These are phyloP conservation scores for Cariama cristata DNA, from an alignment of 2,113 vertebrate genomes.

Conservation along the genomic window DNA sequence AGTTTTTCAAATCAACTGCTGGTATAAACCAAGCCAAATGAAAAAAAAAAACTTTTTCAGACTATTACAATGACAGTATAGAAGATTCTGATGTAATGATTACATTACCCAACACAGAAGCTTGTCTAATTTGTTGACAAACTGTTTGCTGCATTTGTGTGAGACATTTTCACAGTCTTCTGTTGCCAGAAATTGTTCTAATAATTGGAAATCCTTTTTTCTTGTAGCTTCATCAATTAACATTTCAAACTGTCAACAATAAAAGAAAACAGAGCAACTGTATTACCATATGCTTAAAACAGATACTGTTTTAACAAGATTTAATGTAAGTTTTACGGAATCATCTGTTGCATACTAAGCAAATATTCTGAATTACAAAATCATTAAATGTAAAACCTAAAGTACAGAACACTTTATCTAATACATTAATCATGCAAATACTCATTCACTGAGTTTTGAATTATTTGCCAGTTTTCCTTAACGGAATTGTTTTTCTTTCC, in stretches of 20 bases:
- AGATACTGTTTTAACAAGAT: background rate
- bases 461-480: background rate
- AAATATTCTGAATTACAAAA: background rate
- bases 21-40: background rate
- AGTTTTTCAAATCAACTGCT: background rate
- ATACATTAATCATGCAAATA: background rate
- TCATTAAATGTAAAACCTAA: background rate
- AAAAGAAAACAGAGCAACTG: background rate
- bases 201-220: constrained; percentile 75
- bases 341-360: background rate
- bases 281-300: background rate
- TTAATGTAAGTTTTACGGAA: background rate
- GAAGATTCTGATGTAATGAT: background rate
- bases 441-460: background rate
- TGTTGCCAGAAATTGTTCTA: constrained; percentile 81
- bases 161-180: constrained; percentile 63
- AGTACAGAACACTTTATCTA: background rate
- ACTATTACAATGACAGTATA: background rate
- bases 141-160: constrained; percentile 86
- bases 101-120: constrained; percentile 84
- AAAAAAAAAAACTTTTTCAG: background rate
- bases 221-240: constrained; percentile 83
- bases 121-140: constrained; percentile 88
- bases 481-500: background rate
- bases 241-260: constrained; percentile 83